phyloP scores from a whole-genome alignment of 2,113 vertebrate species.

The Callionymus lyra region DNA sequence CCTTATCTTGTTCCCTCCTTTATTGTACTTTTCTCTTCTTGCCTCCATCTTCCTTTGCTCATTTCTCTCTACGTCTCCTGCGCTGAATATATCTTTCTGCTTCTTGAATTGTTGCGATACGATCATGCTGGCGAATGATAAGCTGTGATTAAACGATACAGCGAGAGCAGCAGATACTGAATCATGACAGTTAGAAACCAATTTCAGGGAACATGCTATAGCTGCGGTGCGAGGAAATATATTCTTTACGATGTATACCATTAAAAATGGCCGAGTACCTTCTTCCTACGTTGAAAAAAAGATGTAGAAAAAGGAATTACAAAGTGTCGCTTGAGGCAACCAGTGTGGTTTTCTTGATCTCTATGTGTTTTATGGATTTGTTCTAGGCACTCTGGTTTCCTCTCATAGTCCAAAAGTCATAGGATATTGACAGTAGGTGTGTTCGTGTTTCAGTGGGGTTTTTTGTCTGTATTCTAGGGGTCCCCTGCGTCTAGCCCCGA shows the following conservation, averaged over 20 bases:
- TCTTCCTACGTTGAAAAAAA: too few relatives aligned
- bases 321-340: too few relatives aligned
- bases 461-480: too few relatives aligned
- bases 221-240: slow-evolving; percentile 19
- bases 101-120: slow-evolving; percentile 15
- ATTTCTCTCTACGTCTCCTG: slow-evolving; percentile 19
- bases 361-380: too few relatives aligned
- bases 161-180: slow-evolving; percentile 27
- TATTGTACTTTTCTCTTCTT: slow-evolving; percentile 4
- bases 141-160: slow-evolving; percentile 39
- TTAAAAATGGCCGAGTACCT: too few relatives aligned
- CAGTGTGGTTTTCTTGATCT: too few relatives aligned
- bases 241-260: not conserved
- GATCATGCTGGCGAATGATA: slow-evolving; percentile 28
- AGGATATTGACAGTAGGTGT: too few relatives aligned
- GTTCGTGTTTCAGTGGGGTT: too few relatives aligned
- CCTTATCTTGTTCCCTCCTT: slow-evolving; percentile 19
- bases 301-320: too few relatives aligned
- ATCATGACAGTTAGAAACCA: slow-evolving; percentile 41
- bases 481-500: too few relatives aligned
- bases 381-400: too few relatives aligned
- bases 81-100: slow-evolving; percentile 11
- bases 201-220: slow-evolving; percentile 34
- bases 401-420: too few relatives aligned
- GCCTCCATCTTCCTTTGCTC: slow-evolving; percentile 4